Percentiles rank a stretch among this genome's conserved stretches.
Evolutionary conservation across 2,888 invertebrate species (phyloP).

Genomic region (Drosophila niveifrons): DNA sequence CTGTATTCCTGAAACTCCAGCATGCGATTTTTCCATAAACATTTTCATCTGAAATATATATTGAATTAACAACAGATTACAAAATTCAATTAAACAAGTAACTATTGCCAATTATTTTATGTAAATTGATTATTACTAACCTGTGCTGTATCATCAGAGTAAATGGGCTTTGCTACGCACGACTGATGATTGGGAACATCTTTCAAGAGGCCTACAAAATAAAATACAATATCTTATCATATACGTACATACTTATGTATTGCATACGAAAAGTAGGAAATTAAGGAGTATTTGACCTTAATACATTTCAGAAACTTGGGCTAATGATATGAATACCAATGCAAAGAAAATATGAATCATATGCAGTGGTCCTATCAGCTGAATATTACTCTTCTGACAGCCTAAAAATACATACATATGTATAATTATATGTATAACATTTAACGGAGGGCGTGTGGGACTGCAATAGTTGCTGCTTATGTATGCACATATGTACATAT

Average conservation of each 20-base stretch:
- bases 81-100: background rate
- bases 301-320: background rate
- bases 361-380: background rate
- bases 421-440: too few relatives aligned
- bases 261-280: too few relatives aligned
- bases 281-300: too few relatives aligned
- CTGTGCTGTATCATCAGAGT: conserved; percentile 89
- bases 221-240: background rate
- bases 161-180: conserved; percentile 88
- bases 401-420: background rate
- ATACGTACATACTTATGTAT: too few relatives aligned
- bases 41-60: conserved; percentile 88
- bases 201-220: conserved; percentile 86
- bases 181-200: conserved; percentile 92
- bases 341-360: background rate
- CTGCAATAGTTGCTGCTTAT: background rate
- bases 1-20: conserved; percentile 91
- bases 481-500: background rate
- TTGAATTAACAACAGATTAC: background rate
- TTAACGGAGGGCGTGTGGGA: background rate
- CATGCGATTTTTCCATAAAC: conserved; percentile 89
- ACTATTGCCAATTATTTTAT: background rate
- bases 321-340: background rate
- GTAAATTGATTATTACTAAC: conserved; percentile 86
- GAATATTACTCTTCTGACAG: background rate